phyloP scores from a whole-genome alignment of 2,797 vertebrate species.

The Hemitrygon akajei region DNA sequence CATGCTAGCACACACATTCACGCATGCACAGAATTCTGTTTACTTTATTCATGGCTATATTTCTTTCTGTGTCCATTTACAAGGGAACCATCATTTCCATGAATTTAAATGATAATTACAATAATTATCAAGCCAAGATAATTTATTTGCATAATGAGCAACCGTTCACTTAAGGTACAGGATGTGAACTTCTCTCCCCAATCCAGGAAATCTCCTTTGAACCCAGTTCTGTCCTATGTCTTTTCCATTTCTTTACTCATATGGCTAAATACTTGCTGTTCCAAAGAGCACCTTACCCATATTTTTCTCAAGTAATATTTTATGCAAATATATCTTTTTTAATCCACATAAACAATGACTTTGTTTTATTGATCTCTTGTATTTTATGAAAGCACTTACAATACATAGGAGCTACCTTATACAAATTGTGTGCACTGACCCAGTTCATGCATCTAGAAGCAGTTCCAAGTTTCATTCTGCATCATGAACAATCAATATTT shows the following conservation, averaged over 20 bases:
- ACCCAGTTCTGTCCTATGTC: neutral
- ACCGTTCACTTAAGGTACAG: no score
- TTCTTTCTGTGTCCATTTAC: neutral
- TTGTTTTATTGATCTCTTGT: neutral
- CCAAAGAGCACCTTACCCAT: neutral
- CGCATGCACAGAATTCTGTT: no score
- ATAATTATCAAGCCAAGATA: neutral
- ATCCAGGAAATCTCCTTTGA: neutral
- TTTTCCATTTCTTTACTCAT: no score
- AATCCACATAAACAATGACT: neutral
- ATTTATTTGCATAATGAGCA: neutral
- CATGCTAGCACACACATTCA: no score
- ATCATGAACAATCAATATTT: neutral
- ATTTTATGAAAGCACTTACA: neutral
- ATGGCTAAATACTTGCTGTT: neutral
- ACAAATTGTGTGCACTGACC: no score
- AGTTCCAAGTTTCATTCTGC: neutral
- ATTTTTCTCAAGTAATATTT: no score
- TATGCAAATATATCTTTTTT: neutral
- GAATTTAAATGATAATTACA: neutral
- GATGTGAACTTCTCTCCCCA: neutral
- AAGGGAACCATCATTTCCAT: no score
- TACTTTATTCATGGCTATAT: neutral
- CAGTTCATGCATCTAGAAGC: neutral
- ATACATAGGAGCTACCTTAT: neutral